Evolutionary conservation across 2,797 vertebrate genomes (phyloP).

Genomic region (Cryptoblepharus egeriae): DNA sequence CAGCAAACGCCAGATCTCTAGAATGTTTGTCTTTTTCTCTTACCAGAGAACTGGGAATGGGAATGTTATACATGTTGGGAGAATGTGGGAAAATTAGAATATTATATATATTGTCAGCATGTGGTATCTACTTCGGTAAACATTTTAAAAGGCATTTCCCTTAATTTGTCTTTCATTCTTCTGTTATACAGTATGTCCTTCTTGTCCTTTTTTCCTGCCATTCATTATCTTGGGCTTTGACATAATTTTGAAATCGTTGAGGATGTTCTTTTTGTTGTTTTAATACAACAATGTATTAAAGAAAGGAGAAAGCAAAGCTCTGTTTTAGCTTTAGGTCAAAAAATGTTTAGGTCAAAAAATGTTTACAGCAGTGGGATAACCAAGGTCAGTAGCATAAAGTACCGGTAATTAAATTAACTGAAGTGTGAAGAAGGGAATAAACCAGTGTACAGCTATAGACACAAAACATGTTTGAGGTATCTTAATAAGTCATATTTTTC

Average conservation of each 20-base stretch:
- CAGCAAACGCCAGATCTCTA: constrained; percentile 27
- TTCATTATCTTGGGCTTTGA: background rate
- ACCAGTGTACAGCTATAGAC: background rate
- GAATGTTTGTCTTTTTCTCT: constrained; percentile 30
- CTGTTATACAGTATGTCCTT: background rate
- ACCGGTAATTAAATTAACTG: no score
- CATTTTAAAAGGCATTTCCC: background rate
- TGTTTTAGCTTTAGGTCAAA: background rate
- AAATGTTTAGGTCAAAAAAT: no score
- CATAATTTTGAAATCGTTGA: constrained; percentile 8
- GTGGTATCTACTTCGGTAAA: background rate
- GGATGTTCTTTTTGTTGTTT: background rate
- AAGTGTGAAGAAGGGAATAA: background rate
- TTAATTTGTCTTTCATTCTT: rapidly evolving
- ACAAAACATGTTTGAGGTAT: background rate
- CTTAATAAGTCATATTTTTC: background rate
- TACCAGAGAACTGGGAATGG: constrained; percentile 6
- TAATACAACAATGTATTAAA: background rate
- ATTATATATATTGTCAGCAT: no score
- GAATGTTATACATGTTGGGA: constrained; percentile 31
- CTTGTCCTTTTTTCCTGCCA: background rate
- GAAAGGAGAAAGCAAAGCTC: background rate
- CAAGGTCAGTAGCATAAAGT: background rate
- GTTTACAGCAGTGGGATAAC: background rate
- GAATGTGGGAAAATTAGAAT: no score